Evolutionary conservation across 2,888 invertebrate genomes (phyloP).

Genomic region (Zhengitettix transpicula): DNA sequence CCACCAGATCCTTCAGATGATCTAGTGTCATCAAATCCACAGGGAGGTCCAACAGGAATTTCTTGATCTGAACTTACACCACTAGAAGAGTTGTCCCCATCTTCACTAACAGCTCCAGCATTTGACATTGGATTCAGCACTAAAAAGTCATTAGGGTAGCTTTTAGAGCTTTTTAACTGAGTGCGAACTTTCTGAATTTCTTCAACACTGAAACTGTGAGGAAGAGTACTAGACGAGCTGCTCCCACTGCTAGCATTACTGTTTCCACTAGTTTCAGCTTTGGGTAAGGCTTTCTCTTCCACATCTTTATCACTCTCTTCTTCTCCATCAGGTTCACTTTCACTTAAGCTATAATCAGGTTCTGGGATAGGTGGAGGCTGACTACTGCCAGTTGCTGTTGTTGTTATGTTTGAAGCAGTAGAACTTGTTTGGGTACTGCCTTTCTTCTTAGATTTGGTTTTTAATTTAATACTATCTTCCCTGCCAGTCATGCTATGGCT

Average conservation of each 20-base stretch:
- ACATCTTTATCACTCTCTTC: slow-evolving; percentile 23
- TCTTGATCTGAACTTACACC: slow-evolving; percentile 80
- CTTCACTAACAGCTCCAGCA: slow-evolving; percentile 35
- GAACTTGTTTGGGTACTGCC: slow-evolving; percentile 17
- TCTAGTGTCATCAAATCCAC: slow-evolving; percentile 9
- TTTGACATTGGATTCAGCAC: slow-evolving; percentile 2
- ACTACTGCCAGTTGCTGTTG: slow-evolving; percentile 10
- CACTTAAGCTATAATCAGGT: slow-evolving; percentile 79
- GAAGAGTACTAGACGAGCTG: slow-evolving; percentile 51
- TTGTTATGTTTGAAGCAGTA: slow-evolving; percentile 13
- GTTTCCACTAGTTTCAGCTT: slow-evolving; percentile 47
- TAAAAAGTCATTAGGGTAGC: slow-evolving; percentile 68
- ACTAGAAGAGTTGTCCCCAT: slow-evolving; percentile 76
- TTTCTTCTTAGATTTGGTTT: slow-evolving; percentile 25
- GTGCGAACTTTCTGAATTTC: slow-evolving; percentile 77
- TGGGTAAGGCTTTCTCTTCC: slow-evolving; percentile 18
- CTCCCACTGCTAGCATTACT: slow-evolving; percentile 36
- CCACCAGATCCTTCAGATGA: slow-evolving; percentile 8
- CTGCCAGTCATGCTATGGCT: slow-evolving; percentile 17
- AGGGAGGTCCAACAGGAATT: slow-evolving; percentile 35
- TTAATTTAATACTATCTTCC: slow-evolving; percentile 4
- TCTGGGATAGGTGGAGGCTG: slow-evolving; percentile 65
- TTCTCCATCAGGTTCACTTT: slow-evolving; percentile 51
- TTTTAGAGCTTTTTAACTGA: slow-evolving; percentile 69
- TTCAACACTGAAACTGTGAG: slow-evolving; percentile 74